Evolutionary conservation across 2,797 vertebrate genomes (phyloP).

Genomic region (Ficedula albicollis): DNA sequence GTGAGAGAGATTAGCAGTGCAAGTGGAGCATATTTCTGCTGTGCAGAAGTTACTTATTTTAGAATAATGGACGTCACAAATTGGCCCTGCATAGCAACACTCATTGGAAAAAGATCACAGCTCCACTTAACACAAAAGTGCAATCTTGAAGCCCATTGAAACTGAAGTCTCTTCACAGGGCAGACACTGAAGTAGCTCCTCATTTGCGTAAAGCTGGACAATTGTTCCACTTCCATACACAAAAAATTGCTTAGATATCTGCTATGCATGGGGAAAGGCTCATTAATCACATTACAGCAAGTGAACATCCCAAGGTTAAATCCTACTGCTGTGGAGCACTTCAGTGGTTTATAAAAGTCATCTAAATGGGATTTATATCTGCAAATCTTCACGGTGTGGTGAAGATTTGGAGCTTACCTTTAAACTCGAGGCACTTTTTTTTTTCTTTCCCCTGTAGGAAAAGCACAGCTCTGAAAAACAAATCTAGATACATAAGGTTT

Average conservation of each 20-base stretch:
- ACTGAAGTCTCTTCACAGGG: slow-evolving; percentile 61
- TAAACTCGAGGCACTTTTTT: background rate
- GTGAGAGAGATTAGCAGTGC: slow-evolving; percentile 64
- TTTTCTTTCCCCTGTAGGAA: background rate
- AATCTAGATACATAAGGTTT: background rate
- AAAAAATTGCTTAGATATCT: slow-evolving; percentile 46
- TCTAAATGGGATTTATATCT: background rate
- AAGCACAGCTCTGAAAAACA: background rate
- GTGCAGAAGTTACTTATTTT: slow-evolving; percentile 69
- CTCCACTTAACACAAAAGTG: slow-evolving; percentile 65
- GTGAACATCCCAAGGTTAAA: slow-evolving; percentile 64
- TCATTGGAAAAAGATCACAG: slow-evolving; percentile 64
- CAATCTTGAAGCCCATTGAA: slow-evolving; percentile 67
- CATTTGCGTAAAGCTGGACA: slow-evolving; percentile 55
- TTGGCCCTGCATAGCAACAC: slow-evolving; percentile 64
- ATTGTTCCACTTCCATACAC: slow-evolving; percentile 43
- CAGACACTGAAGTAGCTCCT: slow-evolving; percentile 58
- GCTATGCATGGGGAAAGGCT: slow-evolving; percentile 36
- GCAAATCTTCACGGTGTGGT: background rate
- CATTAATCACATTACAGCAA: slow-evolving; percentile 63
- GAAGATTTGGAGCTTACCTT: slow-evolving; percentile 21
- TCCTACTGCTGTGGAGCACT: background rate
- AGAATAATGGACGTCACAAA: slow-evolving; percentile 68
- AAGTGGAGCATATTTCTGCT: slow-evolving; percentile 67
- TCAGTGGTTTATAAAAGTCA: slow-evolving; percentile 11